Evolutionary conservation across 2,888 invertebrate genomes (phyloP).

Genomic region (Corbicula japonica): DNA sequence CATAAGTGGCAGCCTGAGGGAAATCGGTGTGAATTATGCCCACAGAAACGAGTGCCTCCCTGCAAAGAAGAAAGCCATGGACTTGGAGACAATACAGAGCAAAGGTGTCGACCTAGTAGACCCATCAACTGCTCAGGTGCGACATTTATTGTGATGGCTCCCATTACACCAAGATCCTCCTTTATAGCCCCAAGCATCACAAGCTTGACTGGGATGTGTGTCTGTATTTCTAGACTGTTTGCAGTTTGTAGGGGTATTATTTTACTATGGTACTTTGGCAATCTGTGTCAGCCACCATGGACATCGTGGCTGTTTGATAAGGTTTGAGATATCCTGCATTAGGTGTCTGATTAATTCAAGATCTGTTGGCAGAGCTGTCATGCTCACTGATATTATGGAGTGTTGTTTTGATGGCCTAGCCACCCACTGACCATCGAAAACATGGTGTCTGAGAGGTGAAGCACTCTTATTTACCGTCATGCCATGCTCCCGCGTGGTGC

Average conservation of each 20-base stretch:
- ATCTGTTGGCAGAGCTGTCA: slow-evolving; percentile 16
- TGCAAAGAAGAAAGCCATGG: too few relatives aligned
- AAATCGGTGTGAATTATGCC: too few relatives aligned
- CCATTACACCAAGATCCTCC: too few relatives aligned
- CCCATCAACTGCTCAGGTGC: slow-evolving; percentile 43
- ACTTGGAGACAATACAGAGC: too few relatives aligned
- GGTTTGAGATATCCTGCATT: slow-evolving; percentile 13
- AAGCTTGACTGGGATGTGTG: slow-evolving; percentile 52
- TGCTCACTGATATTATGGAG: slow-evolving; percentile 17
- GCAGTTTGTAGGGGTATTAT: slow-evolving; percentile 42
- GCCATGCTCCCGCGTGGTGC: slow-evolving; percentile 9
- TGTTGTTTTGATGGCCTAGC: slow-evolving; percentile 39
- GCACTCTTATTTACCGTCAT: not conserved
- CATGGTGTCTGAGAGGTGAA: slow-evolving; percentile 6
- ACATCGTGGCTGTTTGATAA: slow-evolving; percentile 18
- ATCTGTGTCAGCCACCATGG: slow-evolving; percentile 49
- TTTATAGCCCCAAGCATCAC: slow-evolving; percentile 54
- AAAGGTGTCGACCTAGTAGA: slow-evolving; percentile 52
- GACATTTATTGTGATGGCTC: slow-evolving; percentile 8
- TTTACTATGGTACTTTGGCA: slow-evolving; percentile 51
- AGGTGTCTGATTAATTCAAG: slow-evolving; percentile 15
- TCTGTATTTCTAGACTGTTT: slow-evolving; percentile 32
- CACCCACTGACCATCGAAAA: slow-evolving; percentile 35
- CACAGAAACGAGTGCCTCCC: too few relatives aligned
- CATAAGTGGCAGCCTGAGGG: slow-evolving; percentile 58